Evolutionary conservation across 2,888 invertebrate genomes (phyloP).

Genomic region (Tenthredo amoena): DNA sequence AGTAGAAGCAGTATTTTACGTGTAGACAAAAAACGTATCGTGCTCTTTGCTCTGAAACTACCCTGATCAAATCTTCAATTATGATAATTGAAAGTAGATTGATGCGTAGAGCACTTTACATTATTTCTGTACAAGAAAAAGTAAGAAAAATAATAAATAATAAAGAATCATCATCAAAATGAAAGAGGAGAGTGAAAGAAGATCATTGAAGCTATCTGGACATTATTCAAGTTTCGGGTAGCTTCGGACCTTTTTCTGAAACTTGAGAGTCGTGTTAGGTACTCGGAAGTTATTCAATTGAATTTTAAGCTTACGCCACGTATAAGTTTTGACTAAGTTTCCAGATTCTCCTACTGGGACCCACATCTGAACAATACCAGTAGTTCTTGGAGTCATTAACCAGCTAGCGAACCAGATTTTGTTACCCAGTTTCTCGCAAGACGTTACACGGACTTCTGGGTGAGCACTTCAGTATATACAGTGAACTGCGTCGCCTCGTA

Average conservation of each 20-base stretch:
- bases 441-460: slow-evolving; percentile 14
- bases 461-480: neutral
- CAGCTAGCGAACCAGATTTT: slow-evolving; percentile 38
- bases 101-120: neutral
- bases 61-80: neutral
- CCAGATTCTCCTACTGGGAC: neutral
- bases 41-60: neutral
- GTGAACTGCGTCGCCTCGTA: neutral
- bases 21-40: neutral
- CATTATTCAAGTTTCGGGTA: slow-evolving; percentile 6
- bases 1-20: neutral
- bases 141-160: neutral
- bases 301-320: slow-evolving; percentile 29
- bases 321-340: slow-evolving; percentile 31
- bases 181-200: neutral
- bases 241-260: neutral
- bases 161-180: neutral
- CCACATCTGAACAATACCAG: slow-evolving; percentile 4
- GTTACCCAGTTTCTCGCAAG: slow-evolving; percentile 10
- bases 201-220: neutral
- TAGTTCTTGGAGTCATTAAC: slow-evolving; percentile 41
- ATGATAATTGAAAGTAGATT: neutral
- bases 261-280: neutral
- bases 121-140: neutral
- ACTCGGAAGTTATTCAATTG: slow-evolving; percentile 39